These are phyloP conservation scores for Drosophila obscura DNA, from an alignment of 1,140 invertebrate genomes.

Conservation along the genomic window DNA sequence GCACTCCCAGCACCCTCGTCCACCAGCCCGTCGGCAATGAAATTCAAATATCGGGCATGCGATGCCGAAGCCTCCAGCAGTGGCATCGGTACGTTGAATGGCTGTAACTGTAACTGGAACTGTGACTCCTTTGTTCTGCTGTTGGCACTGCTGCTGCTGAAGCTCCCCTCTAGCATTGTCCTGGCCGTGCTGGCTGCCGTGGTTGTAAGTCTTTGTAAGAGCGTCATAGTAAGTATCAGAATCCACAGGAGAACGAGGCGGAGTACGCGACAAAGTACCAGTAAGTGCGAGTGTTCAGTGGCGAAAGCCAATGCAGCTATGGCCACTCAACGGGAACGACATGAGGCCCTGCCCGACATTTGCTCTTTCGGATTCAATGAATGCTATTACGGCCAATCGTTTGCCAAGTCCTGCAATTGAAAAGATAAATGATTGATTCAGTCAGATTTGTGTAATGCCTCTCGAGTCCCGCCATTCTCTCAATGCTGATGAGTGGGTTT, in stretches of 20 bases:
- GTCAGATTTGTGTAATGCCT: constrained; percentile 30
- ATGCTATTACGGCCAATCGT: constrained; percentile 47
- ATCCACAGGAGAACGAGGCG: constrained; percentile 24
- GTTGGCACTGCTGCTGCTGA: constrained; percentile 3
- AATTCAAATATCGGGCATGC: constrained; percentile 70
- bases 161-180: constrained; percentile 34
- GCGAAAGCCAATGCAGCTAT: constrained; percentile 26
- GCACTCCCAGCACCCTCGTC: constrained; percentile 49
- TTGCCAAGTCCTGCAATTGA: constrained; percentile 72
- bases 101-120: constrained; percentile 22
- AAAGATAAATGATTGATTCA: constrained; percentile 61
- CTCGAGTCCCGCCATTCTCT: neutral
- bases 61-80: constrained; percentile 59
- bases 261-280: constrained; percentile 18
- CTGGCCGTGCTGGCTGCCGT: constrained; percentile 41
- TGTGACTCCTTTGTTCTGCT: constrained; percentile 19
- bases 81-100: constrained; percentile 48
- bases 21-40: constrained; percentile 71
- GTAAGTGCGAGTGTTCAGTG: constrained; percentile 17
- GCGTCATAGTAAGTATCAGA: constrained; percentile 50
- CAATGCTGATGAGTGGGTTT: too few species aligned
- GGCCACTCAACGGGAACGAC: constrained; percentile 23
- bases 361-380: constrained; percentile 32
- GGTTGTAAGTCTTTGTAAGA: constrained; percentile 57
- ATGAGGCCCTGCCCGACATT: constrained; percentile 47